These are phyloP conservation scores for Athalia cordata DNA, from an alignment of 2,888 invertebrate species.

Conservation along the genomic window DNA sequence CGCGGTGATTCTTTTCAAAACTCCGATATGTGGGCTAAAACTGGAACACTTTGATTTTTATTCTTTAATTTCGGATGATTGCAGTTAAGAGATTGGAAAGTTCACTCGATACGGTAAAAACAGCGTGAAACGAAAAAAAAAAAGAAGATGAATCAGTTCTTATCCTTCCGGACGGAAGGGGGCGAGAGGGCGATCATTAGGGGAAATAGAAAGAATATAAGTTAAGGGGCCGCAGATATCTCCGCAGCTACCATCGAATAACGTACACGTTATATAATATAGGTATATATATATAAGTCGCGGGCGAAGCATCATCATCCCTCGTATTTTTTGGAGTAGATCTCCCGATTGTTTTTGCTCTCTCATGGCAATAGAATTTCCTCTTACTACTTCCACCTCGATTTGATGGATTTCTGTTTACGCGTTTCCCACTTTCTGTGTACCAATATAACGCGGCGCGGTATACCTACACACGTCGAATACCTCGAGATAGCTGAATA, in stretches of 20 bases:
- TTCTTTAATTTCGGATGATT: background rate
- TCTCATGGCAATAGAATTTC: conserved; percentile 24
- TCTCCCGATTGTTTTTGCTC: conserved; percentile 37
- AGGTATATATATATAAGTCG: background rate
- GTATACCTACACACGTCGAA: too few species aligned
- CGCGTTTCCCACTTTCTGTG: conserved; percentile 24
- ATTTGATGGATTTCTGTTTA: conserved; percentile 45
- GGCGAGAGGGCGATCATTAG: background rate
- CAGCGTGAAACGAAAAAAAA: background rate
- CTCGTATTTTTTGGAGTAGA: conserved; percentile 8
- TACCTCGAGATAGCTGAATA: background rate
- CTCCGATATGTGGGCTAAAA: too few species aligned
- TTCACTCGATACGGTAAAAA: too few species aligned
- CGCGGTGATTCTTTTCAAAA: too few species aligned
- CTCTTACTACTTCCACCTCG: background rate
- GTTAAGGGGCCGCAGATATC: too few species aligned
- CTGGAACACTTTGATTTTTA: background rate
- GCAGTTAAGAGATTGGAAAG: too few species aligned
- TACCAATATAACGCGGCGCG: background rate
- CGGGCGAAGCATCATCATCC: background rate
- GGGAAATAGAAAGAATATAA: background rate
- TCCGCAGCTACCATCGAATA: too few species aligned
- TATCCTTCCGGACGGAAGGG: background rate
- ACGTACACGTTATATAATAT: too few species aligned
- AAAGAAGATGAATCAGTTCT: background rate